Percentiles rank a stretch among this genome's conserved stretches.
phyloP scores from a whole-genome alignment of 2,113 vertebrate genomes.

The Camelus dromedarius region DNA sequence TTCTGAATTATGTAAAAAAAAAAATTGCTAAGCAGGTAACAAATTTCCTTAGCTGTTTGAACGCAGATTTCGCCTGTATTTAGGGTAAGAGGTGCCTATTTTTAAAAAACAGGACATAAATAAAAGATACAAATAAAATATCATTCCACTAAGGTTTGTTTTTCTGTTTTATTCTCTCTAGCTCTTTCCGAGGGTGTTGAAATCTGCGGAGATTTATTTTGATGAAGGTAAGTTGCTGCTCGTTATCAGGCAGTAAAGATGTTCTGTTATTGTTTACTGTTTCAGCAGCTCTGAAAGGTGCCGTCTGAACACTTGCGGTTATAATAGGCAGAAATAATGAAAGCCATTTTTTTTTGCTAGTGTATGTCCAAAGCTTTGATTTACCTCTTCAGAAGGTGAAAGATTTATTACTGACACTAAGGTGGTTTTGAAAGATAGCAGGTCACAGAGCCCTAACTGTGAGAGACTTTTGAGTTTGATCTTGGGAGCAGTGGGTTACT shows the following conservation, averaged over 20 bases:
- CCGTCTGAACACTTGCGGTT: slow-evolving; percentile 74
- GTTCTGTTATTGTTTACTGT: slow-evolving; percentile 77
- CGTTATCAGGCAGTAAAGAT: slow-evolving; percentile 84
- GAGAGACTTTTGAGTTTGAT: slow-evolving; percentile 51
- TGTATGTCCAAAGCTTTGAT: slow-evolving; percentile 70
- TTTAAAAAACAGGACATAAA: slow-evolving; percentile 83
- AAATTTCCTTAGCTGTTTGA: slow-evolving; percentile 81
- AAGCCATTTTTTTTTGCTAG: slow-evolving; percentile 74
- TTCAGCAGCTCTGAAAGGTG: slow-evolving; percentile 77
- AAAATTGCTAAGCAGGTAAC: slow-evolving; percentile 76
- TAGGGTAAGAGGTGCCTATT: slow-evolving; percentile 79
- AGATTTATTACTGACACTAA: slow-evolving; percentile 80
- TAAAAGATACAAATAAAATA: slow-evolving; percentile 86
- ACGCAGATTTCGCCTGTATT: slow-evolving; percentile 79
- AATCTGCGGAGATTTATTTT: slow-evolving; percentile 86
- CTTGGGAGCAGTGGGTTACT: not conserved
- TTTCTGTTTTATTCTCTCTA: slow-evolving; percentile 78
- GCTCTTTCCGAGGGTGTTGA: slow-evolving; percentile 80
- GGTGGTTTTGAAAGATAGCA: slow-evolving; percentile 85
- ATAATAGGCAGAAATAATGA: slow-evolving; percentile 72
- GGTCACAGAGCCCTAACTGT: not conserved
- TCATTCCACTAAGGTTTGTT: slow-evolving; percentile 80
- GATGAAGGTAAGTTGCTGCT: slow-evolving; percentile 82
- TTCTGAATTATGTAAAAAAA: slow-evolving; percentile 69
- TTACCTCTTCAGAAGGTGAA: slow-evolving; percentile 77